Base-by-base conservation (phyloP, 92 coral and sea anemone species). In the Chrysogorgia sp. region DNA sequence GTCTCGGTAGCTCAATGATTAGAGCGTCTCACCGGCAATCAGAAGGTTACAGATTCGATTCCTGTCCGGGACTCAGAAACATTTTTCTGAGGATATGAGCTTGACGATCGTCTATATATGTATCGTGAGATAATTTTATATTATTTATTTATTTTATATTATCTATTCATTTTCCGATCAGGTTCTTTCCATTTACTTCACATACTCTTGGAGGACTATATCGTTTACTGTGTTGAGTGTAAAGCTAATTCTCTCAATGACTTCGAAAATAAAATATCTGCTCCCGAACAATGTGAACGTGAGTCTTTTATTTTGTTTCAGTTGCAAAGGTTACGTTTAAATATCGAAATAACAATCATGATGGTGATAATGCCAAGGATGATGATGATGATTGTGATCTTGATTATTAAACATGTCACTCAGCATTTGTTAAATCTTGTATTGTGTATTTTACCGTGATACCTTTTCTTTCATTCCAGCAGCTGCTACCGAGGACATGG, bases 101-200 rank as follows among this genome's bases (percentile, higher is more conserved):
- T n/a, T n/a, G n/a, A n/a, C n/a, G n/a, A n/a, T 62, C 9, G 14
- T 28, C 17, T 17, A 30, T 63, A 31, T 55, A 12, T 47, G 34
- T 20, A 70, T 10, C 34, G 2, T n/a, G 3, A 28, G 20, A 0
- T 1, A 2, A 1, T 19, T 15, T 33, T 20, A 21, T 3, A 28
- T 7, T 50, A 13, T 31, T 30, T n/a, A 10, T 34, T 37, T 5
- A 30, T 20, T 31, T n/a, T 10, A 21, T 58, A 55, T 41, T 29
- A 49, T 12, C 28, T 30, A 2, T 63, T 30, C 53, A 17, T 24
- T 8, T 34, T 45, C 25, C 81, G 19, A 15, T 75, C n/a, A 96
- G 99, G 99, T 67, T 96, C 99, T 28, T 96, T 96, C 84, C 99
- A 96, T 67, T 79, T 96, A 74, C 85, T 96, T 48, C 99, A 92